Base-by-base conservation (phyloP, 23 tunicate species). In the Phallusia fumigata region DNA sequence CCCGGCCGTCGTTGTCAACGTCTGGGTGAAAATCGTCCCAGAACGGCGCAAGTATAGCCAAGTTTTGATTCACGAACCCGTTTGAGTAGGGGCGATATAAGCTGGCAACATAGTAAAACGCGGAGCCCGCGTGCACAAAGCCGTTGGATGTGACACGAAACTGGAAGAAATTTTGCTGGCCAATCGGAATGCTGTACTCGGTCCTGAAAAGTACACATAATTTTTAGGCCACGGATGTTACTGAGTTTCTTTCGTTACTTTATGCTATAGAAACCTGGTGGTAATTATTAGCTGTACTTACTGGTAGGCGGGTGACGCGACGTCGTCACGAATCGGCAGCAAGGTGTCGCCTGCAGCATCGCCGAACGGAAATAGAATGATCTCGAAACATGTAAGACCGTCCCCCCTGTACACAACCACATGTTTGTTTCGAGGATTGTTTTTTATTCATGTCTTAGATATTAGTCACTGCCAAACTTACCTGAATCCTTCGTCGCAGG, bases 361-460 rank as follows among this genome's bases (percentile, higher is more conserved):
- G 19, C 89, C 89, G 32, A n/a, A 86, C 15, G 90, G 84, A 32
- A 86, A 47, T 0, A 86, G 53, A 52, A 86, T 80, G 8, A 73
- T 80, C 51, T 79, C 78, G 40, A 58, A 79, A 47, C 88, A 79
- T 32, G 13, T 35, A 45, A 79, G 22, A 18, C 83, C 83, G 24
- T 79, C 36, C 10, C 83, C 83, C 19, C 83, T 79, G 73, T 8
- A 49, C 19, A 77, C 3, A 74, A 74, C 6, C 11, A 58, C n/a
- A n/a, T n/a, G n/a, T n/a, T n/a, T n/a, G n/a, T n/a, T n/a, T n/a
- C n/a, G n/a, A n/a, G n/a, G n/a, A n/a, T 16, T 24, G 15, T 21
- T 13, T 58, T 58, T 58, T 58, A 2, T 58, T 1, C 8, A 58
- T 22, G 3, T 58, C 15, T 13, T 1, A 58, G 13, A 22, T 58